These are phyloP conservation scores for Sarcophilus harrisii DNA, from an alignment of 2,797 vertebrate species.

Conservation along the genomic window DNA sequence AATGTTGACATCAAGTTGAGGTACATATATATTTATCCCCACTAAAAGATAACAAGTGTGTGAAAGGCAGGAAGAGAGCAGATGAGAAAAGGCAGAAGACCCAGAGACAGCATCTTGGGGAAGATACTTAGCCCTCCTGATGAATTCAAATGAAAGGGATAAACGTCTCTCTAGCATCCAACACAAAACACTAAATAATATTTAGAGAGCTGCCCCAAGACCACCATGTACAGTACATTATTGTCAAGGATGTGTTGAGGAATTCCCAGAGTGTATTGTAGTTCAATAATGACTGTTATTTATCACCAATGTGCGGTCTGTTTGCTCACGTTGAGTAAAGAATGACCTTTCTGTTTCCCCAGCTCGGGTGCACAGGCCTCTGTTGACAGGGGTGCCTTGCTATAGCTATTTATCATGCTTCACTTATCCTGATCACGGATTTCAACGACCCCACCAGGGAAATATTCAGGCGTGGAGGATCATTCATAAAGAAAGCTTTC, in stretches of 20 bases:
- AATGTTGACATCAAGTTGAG: not conserved
- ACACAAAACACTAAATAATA: constrained; percentile 75
- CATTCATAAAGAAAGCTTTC: constrained; percentile 69
- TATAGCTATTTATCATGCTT: constrained; percentile 87
- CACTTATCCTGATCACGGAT: constrained; percentile 84
- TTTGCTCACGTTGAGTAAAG: constrained; percentile 87
- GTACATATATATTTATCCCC: not conserved
- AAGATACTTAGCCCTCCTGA: constrained; percentile 8
- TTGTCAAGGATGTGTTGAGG: constrained; percentile 73
- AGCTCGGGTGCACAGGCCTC: constrained; percentile 81
- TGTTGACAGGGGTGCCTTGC: constrained; percentile 76
- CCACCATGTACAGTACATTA: constrained; percentile 75
- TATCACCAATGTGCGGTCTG: constrained; percentile 86
- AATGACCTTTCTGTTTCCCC: constrained; percentile 89
- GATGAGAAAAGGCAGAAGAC: not conserved
- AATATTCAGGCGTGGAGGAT: constrained; percentile 60
- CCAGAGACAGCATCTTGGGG: not conserved
- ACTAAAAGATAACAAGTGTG: not conserved
- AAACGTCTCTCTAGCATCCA: constrained; percentile 44
- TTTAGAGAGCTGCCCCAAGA: constrained; percentile 66
- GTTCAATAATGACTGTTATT: constrained; percentile 87
- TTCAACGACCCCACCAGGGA: constrained; percentile 74
- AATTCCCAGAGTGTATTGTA: constrained; percentile 83
- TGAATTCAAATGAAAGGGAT: constrained; percentile 48
- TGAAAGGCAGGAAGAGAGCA: not conserved